phyloP scores from a whole-genome alignment of 2,888 invertebrate species.

The Allolobophora icterica region DNA sequence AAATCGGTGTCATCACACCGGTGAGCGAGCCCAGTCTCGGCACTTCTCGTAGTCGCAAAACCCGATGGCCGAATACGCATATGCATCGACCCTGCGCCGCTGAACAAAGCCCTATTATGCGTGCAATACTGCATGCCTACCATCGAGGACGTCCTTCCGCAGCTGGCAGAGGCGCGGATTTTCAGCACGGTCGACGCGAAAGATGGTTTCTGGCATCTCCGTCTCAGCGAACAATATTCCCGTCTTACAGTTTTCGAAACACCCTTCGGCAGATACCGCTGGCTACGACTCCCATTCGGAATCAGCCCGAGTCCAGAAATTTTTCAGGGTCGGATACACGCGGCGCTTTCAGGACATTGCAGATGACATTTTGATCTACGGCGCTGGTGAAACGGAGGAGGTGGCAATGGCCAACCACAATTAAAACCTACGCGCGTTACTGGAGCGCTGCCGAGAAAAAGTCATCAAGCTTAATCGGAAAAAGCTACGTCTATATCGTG shows the following conservation, averaged over 20 bases:
- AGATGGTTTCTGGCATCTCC: no score
- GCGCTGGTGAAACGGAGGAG: neutral
- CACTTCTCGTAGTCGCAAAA: no score
- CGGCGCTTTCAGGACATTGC: neutral
- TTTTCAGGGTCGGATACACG: neutral
- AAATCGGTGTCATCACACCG: no score
- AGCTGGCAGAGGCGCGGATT: no score
- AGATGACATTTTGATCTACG: neutral
- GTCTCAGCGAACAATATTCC: no score
- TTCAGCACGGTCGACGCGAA: no score
- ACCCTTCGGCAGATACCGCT: neutral
- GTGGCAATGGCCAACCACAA: neutral
- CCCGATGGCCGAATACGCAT: no score
- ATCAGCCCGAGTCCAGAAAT: neutral
- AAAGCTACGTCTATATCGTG: neutral
- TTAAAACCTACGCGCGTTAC: neutral
- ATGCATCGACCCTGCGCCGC: no score
- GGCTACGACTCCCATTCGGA: neutral
- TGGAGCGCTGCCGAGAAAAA: neutral
- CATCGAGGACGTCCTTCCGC: no score
- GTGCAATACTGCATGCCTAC: no score
- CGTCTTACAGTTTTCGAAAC: neutral
- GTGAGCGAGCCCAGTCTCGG: no score
- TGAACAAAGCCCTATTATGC: no score
- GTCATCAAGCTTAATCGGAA: slow-evolving; percentile 19